Percentiles rank a stretch among this genome's conserved stretches.
Evolutionary conservation across 2,888 invertebrate genomes (phyloP).

Genomic region (Trichogramma evanescens): DNA sequence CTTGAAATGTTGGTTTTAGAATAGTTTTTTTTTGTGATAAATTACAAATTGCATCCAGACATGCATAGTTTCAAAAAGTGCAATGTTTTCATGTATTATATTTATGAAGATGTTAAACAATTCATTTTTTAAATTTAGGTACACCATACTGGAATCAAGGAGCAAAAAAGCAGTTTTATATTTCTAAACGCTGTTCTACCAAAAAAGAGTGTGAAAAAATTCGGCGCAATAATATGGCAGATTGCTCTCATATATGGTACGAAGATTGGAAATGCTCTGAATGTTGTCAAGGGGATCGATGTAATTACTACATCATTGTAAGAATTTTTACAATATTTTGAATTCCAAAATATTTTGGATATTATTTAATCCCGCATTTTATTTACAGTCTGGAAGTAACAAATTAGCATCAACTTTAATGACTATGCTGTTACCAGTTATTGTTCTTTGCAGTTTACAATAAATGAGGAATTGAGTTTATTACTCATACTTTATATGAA

Average conservation of each 20-base stretch:
- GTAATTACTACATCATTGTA: constrained; percentile 92
- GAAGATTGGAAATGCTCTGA: constrained; percentile 95
- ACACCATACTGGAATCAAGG: constrained; percentile 94
- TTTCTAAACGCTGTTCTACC: constrained; percentile 84
- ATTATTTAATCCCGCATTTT: not conserved
- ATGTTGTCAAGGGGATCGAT: constrained; percentile 91
- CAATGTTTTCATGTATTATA: too few species aligned
- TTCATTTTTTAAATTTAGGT: constrained; percentile 43
- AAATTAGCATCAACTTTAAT: constrained; percentile 14
- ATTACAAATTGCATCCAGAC: not conserved
- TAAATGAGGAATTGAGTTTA: not conserved
- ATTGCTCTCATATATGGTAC: constrained; percentile 89
- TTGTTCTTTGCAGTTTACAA: constrained; percentile 10
- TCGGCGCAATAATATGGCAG: constrained; percentile 63
- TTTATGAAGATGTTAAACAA: not conserved
- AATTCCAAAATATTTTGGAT: not conserved
- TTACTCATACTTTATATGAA: too few species aligned
- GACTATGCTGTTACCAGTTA: constrained; percentile 12
- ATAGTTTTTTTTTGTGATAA: not conserved
- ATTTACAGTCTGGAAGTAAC: constrained; percentile 32
- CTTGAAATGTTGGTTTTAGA: not conserved
- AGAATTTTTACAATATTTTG: constrained; percentile 48
- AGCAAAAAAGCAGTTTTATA: constrained; percentile 85
- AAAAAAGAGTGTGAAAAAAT: constrained; percentile 70
- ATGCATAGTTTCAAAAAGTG: not conserved